A percentile compares a stretch with the other conserved stretches of the same genome.
phyloP scores from a whole-genome alignment of 2,888 invertebrate species.

The Agelastica alni region DNA sequence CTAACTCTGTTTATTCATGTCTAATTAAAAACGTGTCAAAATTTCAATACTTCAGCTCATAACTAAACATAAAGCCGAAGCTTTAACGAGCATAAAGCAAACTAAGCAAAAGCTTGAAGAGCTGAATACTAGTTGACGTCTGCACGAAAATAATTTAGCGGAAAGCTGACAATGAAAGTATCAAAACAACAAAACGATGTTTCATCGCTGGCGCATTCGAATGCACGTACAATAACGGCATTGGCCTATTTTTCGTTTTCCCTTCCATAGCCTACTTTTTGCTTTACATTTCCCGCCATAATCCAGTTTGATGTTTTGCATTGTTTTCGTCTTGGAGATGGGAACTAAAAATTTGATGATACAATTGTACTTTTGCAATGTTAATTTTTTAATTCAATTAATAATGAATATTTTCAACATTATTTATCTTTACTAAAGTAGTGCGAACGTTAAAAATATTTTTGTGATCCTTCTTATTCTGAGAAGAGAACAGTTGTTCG shows the following conservation, averaged over 20 bases:
- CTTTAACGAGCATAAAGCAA: background rate
- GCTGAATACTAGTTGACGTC: background rate
- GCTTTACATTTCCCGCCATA: constrained; percentile 5
- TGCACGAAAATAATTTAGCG: background rate
- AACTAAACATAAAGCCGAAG: background rate
- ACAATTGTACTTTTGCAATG: too few relatives aligned
- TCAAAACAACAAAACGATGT: background rate
- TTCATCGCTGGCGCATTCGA: background rate
- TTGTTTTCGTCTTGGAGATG: too few relatives aligned
- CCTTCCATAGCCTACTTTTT: constrained; percentile 9
- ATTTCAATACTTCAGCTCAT: background rate
- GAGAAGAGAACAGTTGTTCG: too few relatives aligned
- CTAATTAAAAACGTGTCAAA: too few relatives aligned
- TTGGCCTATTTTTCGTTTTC: constrained; percentile 22
- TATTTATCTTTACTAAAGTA: too few relatives aligned
- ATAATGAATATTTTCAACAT: too few relatives aligned
- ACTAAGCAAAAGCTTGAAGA: background rate
- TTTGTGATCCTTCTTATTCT: too few relatives aligned
- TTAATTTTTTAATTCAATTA: too few relatives aligned
- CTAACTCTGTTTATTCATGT: too few relatives aligned
- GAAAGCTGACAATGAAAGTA: background rate
- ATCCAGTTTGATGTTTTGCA: too few relatives aligned
- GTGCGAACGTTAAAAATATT: too few relatives aligned
- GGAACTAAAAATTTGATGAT: too few relatives aligned
- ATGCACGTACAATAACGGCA: constrained; percentile 13